A percentile compares a stretch with the other conserved stretches of the same genome.
phyloP scores from a whole-genome alignment of 1,140 invertebrate species.

The Brachionus rotundiformis region DNA sequence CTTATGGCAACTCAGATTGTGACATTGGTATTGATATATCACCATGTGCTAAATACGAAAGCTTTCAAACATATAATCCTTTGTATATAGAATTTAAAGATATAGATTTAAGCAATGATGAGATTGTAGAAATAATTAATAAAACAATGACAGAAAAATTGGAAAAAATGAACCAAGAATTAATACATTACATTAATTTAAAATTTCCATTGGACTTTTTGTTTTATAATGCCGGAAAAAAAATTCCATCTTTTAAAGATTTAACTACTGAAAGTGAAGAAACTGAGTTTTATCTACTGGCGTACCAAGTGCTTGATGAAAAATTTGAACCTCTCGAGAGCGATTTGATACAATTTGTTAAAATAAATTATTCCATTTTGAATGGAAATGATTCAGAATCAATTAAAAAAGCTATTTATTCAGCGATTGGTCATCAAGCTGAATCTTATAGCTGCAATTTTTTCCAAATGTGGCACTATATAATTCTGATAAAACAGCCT shows the following conservation, averaged over 20 bases:
- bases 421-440: not conserved
- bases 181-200: not conserved
- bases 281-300: not conserved
- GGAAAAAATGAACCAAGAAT: not conserved
- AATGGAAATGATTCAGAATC: not conserved
- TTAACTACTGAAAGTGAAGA: not conserved
- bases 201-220: conserved; percentile 32
- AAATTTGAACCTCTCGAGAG: not conserved
- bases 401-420: not conserved
- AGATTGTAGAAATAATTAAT: not conserved
- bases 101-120: not conserved
- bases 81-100: conserved; percentile 9
- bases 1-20: not conserved
- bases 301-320: conserved; percentile 16
- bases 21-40: not conserved
- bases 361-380: not conserved
- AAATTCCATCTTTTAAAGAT: not conserved
- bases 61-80: not conserved
- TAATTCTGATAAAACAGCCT: not conserved
- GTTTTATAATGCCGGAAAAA: not conserved
- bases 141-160: not conserved
- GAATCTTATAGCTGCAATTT: conserved; percentile 19
- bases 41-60: not conserved
- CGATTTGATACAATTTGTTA: not conserved
- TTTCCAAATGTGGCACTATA: conserved; percentile 2